These are phyloP conservation scores for Cygnus olor DNA, from an alignment of 2,797 vertebrate species.

Conservation along the genomic window DNA sequence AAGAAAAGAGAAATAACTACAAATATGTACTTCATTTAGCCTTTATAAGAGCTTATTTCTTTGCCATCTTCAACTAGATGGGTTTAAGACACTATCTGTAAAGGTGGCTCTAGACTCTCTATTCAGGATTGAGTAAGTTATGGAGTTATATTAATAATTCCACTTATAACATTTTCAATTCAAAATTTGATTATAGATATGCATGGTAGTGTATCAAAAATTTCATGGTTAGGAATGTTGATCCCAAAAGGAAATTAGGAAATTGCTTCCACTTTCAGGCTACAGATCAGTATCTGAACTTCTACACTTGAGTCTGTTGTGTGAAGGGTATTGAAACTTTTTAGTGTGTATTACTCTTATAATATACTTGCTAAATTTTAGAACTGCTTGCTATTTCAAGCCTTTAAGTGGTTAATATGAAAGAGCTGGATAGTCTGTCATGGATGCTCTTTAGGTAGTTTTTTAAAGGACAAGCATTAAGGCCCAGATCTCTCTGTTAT, in stretches of 20 bases:
- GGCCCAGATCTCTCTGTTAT: background rate
- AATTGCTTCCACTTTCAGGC: background rate
- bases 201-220: background rate
- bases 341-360: background rate
- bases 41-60: background rate
- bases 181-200: background rate
- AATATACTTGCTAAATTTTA: background rate
- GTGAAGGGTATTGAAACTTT: background rate
- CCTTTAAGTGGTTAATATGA: background rate
- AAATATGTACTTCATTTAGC: fast-evolving
- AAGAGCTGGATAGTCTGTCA: background rate
- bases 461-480: background rate
- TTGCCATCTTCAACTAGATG: background rate
- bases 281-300: background rate
- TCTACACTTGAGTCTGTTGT: background rate
- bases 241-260: background rate
- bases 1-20: background rate
- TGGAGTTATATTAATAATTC: background rate
- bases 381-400: background rate
- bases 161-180: background rate
- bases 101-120: background rate
- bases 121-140: background rate
- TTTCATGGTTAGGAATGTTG: background rate
- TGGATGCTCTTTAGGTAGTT: background rate
- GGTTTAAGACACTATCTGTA: background rate